phyloP scores from a whole-genome alignment of 2,888 invertebrate genomes.

The Agrotis segetum region DNA sequence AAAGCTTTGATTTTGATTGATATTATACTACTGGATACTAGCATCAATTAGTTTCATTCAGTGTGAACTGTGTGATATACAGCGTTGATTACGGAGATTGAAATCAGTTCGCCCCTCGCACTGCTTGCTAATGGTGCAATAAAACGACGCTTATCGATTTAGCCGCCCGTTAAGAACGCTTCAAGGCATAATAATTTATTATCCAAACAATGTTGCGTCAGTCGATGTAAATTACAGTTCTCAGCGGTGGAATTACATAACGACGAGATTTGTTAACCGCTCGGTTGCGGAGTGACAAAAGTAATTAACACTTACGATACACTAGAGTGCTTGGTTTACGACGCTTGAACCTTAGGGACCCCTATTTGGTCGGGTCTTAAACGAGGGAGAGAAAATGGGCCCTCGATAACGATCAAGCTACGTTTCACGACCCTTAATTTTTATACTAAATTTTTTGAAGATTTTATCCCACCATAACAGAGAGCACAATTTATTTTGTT shows the following conservation, averaged over 20 bases:
- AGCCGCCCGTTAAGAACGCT: conserved; percentile 86
- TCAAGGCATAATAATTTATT: conserved; percentile 87
- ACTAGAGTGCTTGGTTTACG: conserved; percentile 84
- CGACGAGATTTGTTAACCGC: conserved; percentile 86
- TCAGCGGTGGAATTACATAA: conserved; percentile 83
- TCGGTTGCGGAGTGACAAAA: conserved; percentile 86
- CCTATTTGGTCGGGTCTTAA: conserved; percentile 73
- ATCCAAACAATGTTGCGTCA: conserved; percentile 87
- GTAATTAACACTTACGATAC: conserved; percentile 90
- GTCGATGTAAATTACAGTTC: conserved; percentile 85
- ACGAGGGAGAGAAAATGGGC: conserved; percentile 78
- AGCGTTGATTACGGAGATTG: conserved; percentile 88
- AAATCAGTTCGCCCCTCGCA: conserved; percentile 86
- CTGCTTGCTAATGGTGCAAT: conserved; percentile 88
- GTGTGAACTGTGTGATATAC: conserved; percentile 51
- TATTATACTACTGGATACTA: conserved; percentile 60
- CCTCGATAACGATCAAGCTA: conserved; percentile 76
- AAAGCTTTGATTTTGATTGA: too few relatives aligned
- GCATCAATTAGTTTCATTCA: conserved; percentile 56
- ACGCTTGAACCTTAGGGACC: conserved; percentile 80
- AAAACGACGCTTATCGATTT: conserved; percentile 89
- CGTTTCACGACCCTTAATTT: conserved; percentile 68
- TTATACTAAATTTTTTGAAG: conserved; percentile 18
- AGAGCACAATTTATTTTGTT: conserved; percentile 16
- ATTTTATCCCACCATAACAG: conserved; percentile 6